phyloP scores from a whole-genome alignment of 2,797 vertebrate species.

The Spea hammondii region DNA sequence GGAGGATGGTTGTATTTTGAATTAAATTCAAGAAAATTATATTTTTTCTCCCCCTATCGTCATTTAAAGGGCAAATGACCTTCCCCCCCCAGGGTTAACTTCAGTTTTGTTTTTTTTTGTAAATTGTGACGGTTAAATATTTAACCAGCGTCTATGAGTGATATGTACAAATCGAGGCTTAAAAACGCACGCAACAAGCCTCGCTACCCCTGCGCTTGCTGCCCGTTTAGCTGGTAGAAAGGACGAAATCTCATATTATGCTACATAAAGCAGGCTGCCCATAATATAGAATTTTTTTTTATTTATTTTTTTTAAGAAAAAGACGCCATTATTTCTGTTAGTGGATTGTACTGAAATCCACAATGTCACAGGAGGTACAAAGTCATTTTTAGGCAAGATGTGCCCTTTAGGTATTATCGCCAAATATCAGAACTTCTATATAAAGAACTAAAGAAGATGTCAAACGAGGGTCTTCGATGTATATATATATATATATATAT shows the following conservation, averaged over 20 bases:
- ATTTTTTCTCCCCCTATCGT: too few species aligned
- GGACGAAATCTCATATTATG: constrained; percentile 11
- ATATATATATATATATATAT: constrained; percentile 7
- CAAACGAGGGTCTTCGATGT: neutral
- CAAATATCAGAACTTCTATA: neutral
- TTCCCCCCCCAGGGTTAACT: too few species aligned
- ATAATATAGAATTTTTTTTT: constrained; percentile 9
- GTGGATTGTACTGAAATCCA: neutral
- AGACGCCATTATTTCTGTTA: neutral
- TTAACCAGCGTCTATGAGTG: neutral
- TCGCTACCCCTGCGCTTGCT: constrained; percentile 7
- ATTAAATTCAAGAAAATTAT: neutral
- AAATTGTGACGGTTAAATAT: constrained; percentile 14
- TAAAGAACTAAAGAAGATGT: constrained; percentile 2
- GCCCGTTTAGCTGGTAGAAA: constrained; percentile 2
- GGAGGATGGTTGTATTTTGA: too few species aligned
- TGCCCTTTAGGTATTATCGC: neutral
- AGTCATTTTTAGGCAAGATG: constrained; percentile 3
- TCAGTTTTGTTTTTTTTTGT: neutral
- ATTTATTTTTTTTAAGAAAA: neutral
- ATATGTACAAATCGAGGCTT: neutral
- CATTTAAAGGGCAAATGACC: neutral
- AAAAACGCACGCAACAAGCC: constrained; percentile 9
- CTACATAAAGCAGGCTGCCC: constrained; percentile 15
- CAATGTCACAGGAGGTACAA: neutral